Conservation (phyloP, 1,140 invertebrate species). For the Ooceraea biroi region DNA sequence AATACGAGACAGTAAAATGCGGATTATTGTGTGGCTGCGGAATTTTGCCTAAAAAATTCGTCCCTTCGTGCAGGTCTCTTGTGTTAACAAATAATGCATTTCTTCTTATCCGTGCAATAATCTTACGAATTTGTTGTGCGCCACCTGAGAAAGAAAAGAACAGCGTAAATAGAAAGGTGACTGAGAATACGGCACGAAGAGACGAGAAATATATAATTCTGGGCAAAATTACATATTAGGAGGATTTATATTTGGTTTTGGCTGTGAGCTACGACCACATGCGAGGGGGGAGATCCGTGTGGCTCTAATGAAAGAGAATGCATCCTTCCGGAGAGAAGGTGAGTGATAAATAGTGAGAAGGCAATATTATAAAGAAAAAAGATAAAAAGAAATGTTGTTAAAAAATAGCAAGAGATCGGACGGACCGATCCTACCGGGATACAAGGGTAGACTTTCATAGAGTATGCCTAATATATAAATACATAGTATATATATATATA, state of each 20-base stretch:
- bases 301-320: conserved; percentile 57
- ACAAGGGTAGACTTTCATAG: conserved; percentile 85
- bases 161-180: conserved; percentile 3
- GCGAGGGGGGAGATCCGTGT: conserved; percentile 46
- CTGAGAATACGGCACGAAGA: conserved; percentile 12
- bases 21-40: conserved; percentile 18
- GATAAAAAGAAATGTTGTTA: conserved; percentile 66
- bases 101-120: conserved; percentile 64
- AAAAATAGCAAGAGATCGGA: conserved; percentile 63
- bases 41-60: conserved; percentile 14
- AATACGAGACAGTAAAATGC: neutral
- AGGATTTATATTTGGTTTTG: conserved; percentile 70
- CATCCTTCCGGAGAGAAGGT: conserved; percentile 58
- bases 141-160: conserved; percentile 42
- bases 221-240: conserved; percentile 29
- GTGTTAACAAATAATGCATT: conserved; percentile 3
- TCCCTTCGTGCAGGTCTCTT: conserved; percentile 16
- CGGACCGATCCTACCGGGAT: conserved; percentile 81
- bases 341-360: conserved; percentile 62
- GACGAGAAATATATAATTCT: too few species aligned
- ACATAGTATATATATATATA: conserved; percentile 73
- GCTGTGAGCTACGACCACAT: conserved; percentile 80
- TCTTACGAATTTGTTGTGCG: neutral
- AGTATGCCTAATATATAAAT: conserved; percentile 82
- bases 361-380: conserved; percentile 67